These are phyloP conservation scores for Heliocidaris tuberculata DNA, from an alignment of 35 echinoderm and acorn worm genomes.

Conservation along the genomic window DNA sequence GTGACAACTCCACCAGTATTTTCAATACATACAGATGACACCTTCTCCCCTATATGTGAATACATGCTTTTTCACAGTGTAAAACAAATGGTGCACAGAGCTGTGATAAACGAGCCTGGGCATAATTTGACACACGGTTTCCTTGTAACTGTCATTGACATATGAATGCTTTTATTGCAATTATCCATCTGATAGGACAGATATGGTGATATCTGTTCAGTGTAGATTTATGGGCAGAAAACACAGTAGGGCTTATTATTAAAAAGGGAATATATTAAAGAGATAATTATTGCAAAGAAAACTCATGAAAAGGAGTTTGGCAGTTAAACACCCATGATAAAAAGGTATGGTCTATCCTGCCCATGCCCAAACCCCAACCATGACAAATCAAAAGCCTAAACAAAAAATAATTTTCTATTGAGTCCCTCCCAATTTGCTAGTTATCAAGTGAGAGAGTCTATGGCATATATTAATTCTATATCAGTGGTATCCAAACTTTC, in stretches of 20 bases:
- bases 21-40: not conserved
- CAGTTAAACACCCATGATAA: no score
- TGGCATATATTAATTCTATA: no score
- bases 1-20: not conserved
- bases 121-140: not conserved
- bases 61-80: not conserved
- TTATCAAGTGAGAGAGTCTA: no score
- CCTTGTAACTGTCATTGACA: not conserved
- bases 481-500: no score
- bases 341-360: no score
- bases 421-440: no score
- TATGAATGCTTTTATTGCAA: conserved; percentile 4
- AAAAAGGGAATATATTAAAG: no score
- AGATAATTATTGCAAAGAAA: no score
- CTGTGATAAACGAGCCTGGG: not conserved
- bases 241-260: not conserved
- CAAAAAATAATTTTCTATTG: no score
- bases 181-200: not conserved
- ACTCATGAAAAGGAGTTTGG: no score
- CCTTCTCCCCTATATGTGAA: not conserved
- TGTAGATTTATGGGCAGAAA: not conserved
- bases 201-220: not conserved
- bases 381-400: no score
- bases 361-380: no score
- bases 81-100: not conserved